A percentile compares a stretch with the other conserved stretches of the same genome.
phyloP scores from a whole-genome alignment of 2,113 vertebrate genomes.

The Phalacrocorax carbo region DNA sequence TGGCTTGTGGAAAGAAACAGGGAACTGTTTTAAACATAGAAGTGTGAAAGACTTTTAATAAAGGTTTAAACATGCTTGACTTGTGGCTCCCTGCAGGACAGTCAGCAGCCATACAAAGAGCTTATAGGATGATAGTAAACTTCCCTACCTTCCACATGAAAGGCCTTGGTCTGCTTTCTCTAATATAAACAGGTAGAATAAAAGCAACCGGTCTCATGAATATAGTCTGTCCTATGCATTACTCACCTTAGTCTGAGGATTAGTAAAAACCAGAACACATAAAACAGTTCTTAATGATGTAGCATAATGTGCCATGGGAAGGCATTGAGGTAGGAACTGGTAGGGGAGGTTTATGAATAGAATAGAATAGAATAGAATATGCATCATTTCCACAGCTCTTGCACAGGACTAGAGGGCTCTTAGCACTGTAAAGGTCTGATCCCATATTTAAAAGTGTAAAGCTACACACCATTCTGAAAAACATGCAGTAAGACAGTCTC shows the following conservation, averaged over 20 bases:
- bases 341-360: not conserved
- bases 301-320: not conserved
- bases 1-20: not conserved
- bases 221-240: not conserved
- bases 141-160: constrained; percentile 40
- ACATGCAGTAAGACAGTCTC: not conserved
- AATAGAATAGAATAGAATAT: not conserved
- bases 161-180: not conserved
- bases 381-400: not conserved
- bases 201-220: not conserved
- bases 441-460: not conserved
- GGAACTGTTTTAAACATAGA: not conserved
- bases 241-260: constrained; percentile 5
- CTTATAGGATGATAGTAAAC: not conserved
- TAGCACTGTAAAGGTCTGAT: not conserved
- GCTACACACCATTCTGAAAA: not conserved
- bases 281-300: not conserved
- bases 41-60: not conserved
- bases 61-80: constrained; percentile 8
- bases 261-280: not conserved
- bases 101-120: not conserved
- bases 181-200: not conserved
- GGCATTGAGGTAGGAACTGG: not conserved
- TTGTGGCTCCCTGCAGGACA: not conserved
- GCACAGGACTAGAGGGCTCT: not conserved